phyloP scores from a whole-genome alignment of 2,797 vertebrate species.

The Neoniphon sammara region DNA sequence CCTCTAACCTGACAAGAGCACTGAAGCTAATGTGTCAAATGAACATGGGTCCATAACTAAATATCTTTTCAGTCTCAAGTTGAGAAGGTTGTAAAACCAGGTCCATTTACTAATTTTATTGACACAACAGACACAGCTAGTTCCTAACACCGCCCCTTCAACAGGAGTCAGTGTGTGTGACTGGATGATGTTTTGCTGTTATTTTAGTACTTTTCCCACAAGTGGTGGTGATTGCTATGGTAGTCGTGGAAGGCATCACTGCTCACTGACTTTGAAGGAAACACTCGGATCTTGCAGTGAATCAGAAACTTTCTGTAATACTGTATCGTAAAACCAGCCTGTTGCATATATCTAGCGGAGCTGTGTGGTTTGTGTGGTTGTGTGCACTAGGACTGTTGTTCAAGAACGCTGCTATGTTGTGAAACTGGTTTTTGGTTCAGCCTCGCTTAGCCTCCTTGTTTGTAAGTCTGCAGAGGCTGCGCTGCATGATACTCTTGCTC shows the following conservation, averaged over 20 bases:
- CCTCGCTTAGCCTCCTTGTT: not conserved
- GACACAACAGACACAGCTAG: no score
- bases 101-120: not conserved
- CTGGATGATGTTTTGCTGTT: not conserved
- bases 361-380: constrained; percentile 45
- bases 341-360: not conserved
- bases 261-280: constrained; percentile 34
- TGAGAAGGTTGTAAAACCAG: not conserved
- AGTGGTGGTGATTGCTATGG: not conserved
- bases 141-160: not conserved
- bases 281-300: constrained; percentile 8
- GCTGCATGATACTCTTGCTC: not conserved
- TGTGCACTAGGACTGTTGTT: constrained; percentile 40
- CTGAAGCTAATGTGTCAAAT: not conserved
- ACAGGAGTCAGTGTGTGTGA: not conserved
- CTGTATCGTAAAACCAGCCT: constrained; percentile 12
- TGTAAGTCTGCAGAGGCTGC: constrained; percentile 7
- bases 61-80: not conserved
- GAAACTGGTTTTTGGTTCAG: constrained; percentile 62
- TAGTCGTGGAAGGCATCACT: not conserved
- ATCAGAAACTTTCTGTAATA: not conserved
- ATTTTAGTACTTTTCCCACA: not conserved
- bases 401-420: constrained; percentile 53
- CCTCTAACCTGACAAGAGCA: not conserved
- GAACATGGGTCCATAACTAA: not conserved